Evolutionary conservation across 1,140 invertebrate genomes (phyloP).

Genomic region (Mycetomoellerius zeteki): DNA sequence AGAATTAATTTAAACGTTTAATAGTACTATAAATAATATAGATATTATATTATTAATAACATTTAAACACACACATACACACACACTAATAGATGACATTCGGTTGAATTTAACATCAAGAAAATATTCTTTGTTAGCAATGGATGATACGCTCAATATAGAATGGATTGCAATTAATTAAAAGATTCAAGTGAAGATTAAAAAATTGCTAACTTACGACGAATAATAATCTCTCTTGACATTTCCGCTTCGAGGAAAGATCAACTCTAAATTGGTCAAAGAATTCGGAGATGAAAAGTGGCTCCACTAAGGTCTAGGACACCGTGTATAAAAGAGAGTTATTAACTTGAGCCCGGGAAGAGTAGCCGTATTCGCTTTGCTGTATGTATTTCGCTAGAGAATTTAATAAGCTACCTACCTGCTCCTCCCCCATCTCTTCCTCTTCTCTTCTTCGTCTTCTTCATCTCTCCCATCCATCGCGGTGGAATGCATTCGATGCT

Average conservation of each 20-base stretch:
- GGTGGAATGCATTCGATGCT: slow-evolving; percentile 50
- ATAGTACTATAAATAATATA: neutral
- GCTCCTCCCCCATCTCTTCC: neutral
- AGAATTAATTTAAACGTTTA: neutral
- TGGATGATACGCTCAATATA: neutral
- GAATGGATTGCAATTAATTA: slow-evolving; percentile 17
- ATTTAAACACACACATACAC: neutral
- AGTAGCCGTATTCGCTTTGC: slow-evolving; percentile 46
- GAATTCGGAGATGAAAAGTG: slow-evolving; percentile 44
- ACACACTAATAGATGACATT: neutral
- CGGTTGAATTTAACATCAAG: neutral
- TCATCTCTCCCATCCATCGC: slow-evolving; percentile 11
- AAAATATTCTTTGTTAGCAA: neutral
- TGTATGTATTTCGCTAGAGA: slow-evolving; percentile 56
- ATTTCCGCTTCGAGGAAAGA: slow-evolving; percentile 2
- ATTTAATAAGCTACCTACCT: slow-evolving; percentile 53
- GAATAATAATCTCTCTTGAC: neutral
- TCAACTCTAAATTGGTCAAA: slow-evolving; percentile 27
- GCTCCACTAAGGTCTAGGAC: neutral
- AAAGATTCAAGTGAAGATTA: neutral
- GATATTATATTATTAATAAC: neutral
- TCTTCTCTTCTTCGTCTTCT: neutral
- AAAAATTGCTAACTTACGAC: slow-evolving; percentile 3
- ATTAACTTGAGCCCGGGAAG: slow-evolving; percentile 41
- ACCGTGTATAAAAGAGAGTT: slow-evolving; percentile 40